Base-by-base conservation (phyloP, 2,888 invertebrate genomes). In the Crocallis elinguaria region DNA sequence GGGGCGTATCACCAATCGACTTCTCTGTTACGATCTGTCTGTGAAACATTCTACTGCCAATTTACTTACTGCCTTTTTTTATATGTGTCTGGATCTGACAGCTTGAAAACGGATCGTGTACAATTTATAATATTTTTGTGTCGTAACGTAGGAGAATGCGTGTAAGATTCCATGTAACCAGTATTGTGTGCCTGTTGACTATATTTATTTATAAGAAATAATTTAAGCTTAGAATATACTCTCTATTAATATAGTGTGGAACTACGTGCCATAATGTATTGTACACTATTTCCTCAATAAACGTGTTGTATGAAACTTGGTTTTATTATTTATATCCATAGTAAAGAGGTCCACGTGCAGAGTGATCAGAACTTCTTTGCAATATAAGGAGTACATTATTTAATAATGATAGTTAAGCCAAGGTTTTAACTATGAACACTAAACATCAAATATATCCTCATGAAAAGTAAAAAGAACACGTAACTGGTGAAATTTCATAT, bases 211-310 rank as follows among this genome's bases (percentile, higher is more conserved):
- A 62, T 77, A 79, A 76, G 67, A 63, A 57, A 62, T 46, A 43
- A 48, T 48, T 42, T 72, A 73, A 69, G 66, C 19, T 42, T 67
- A 67, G 62, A 60, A 62, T 64, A 54, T 60, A 66, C 54, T 57
- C 42, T 60, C 60, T 63, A 66, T 58, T 65, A 69, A 23, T 62
- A 57, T 65, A 69, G 65, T 69, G 69, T 66, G 80, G 71, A 86
- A 82, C 74, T 76, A 82, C 84, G 88, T 88, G 88, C 87, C 88
- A 88, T 88, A 87, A 73, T 78, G 69, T 88, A 88, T 73, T 77
- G 70, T 79, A 77, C 73, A 75, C 75, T 67, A 82, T 77, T 81
- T 72, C 73, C 57, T 62, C 65, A 75, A 71, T 79, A 83, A 81
- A 79, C 65, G 62, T 75, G 36, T 61, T 59, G 35, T 59, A 46